phyloP scores from a whole-genome alignment of 2,113 vertebrate genomes.

The Saguinus midas region DNA sequence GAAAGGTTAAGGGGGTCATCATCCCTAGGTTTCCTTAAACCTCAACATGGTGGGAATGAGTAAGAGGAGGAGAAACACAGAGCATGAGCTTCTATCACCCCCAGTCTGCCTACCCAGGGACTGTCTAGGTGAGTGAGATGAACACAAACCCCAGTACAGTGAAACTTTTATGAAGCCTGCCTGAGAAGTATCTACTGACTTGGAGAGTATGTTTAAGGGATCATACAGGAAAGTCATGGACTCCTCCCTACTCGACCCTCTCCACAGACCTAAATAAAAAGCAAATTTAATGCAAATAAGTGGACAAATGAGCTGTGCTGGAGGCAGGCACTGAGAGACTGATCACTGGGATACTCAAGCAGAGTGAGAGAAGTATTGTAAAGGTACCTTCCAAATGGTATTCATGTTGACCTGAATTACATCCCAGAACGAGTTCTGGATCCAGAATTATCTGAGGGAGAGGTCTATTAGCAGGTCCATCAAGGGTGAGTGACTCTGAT shows the following conservation, averaged over 20 bases:
- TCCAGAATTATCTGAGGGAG: not conserved
- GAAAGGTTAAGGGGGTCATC: not conserved
- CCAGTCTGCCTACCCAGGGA: not conserved
- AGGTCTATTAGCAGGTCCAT: accelerated
- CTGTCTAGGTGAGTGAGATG: not conserved
- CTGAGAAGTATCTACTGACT: not conserved
- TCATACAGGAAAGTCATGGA: not conserved
- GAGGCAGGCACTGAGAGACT: not conserved
- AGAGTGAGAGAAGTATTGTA: accelerated
- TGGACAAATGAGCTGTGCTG: too few relatives aligned
- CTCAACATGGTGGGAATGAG: too few relatives aligned
- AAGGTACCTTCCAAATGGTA: accelerated
- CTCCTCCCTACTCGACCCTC: not conserved
- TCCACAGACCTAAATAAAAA: not conserved
- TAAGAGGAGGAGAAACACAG: not conserved
- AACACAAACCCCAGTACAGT: not conserved
- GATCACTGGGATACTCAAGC: accelerated
- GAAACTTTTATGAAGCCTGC: not conserved
- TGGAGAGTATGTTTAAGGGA: not conserved
- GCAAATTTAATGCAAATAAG: too few relatives aligned
- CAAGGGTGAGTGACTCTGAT: not conserved
- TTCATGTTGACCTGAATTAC: accelerated
- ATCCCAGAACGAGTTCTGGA: not conserved
- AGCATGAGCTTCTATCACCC: not conserved
- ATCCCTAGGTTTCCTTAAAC: not conserved